These are phyloP conservation scores for Diarsia brunnea DNA, from an alignment of 2,888 invertebrate genomes.

Conservation along the genomic window DNA sequence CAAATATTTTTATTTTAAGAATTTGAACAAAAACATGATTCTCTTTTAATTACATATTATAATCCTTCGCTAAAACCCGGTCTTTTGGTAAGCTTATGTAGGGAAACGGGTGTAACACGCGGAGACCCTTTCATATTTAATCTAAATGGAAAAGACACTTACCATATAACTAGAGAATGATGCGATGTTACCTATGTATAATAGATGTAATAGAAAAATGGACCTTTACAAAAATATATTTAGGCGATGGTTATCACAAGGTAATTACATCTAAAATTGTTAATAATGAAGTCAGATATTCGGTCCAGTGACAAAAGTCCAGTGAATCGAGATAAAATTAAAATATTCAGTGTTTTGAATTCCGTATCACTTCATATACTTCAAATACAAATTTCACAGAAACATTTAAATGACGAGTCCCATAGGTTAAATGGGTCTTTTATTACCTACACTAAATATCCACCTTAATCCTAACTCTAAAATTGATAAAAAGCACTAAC, in stretches of 20 bases:
- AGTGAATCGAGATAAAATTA: background rate
- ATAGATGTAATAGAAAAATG: background rate
- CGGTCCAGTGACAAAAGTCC: background rate
- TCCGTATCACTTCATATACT: background rate
- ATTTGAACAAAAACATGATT: constrained; percentile 25
- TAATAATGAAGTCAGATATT: background rate
- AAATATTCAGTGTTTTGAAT: background rate
- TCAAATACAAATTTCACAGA: background rate
- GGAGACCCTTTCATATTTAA: constrained; percentile 48
- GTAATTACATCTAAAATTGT: background rate
- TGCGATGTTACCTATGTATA: background rate
- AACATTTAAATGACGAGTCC: background rate
- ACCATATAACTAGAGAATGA: constrained; percentile 1
- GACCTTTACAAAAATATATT: background rate
- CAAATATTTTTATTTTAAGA: background rate
- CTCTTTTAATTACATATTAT: constrained; percentile 35
- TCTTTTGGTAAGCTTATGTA: constrained; percentile 46
- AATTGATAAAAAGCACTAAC: constrained; percentile 42
- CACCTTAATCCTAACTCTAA: constrained; percentile 19
- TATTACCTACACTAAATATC: constrained; percentile 12
- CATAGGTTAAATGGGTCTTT: background rate
- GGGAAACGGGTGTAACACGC: constrained; percentile 23
- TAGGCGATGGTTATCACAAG: background rate
- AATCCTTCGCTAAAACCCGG: constrained; percentile 38
- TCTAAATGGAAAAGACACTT: constrained; percentile 33